Evolutionary conservation across 2,797 vertebrate species (phyloP).

Genomic region (Adrianichthys oophorus): DNA sequence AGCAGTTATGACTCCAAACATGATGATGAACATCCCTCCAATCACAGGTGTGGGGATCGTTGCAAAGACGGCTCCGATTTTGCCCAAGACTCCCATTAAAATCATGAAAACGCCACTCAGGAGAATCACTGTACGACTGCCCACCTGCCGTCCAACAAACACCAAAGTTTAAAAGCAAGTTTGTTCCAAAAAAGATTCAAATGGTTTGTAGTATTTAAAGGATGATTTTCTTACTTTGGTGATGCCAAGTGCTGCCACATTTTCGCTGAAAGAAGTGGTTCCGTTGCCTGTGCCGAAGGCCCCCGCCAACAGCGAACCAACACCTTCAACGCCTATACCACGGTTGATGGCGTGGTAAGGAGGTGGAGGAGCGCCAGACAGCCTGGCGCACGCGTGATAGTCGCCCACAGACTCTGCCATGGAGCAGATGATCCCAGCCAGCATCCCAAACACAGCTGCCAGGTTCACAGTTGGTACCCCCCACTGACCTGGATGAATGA

Average conservation of each 20-base stretch:
- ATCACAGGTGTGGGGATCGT: conserved; percentile 90
- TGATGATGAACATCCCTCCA: conserved; percentile 91
- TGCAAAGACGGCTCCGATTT: conserved; percentile 86
- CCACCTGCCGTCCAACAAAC: conserved; percentile 78
- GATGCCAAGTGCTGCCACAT: conserved; percentile 89
- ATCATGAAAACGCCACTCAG: conserved; percentile 84
- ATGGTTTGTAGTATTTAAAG: not conserved
- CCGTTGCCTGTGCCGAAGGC: conserved; percentile 92
- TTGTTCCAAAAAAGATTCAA: not conserved
- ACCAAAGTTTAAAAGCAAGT: not conserved
- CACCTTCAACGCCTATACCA: conserved; percentile 89
- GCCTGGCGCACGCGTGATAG: conserved; percentile 89
- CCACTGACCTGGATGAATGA: conserved; percentile 85
- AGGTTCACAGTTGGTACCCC: conserved; percentile 87
- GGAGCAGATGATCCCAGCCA: conserved; percentile 90
- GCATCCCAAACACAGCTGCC: conserved; percentile 88
- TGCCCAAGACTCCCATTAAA: conserved; percentile 86
- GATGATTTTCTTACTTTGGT: conserved; percentile 81
- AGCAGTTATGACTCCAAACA: conserved; percentile 89
- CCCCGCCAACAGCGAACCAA: conserved; percentile 89
- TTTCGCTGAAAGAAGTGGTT: conserved; percentile 93
- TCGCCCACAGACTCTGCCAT: conserved; percentile 94
- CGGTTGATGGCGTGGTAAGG: conserved; percentile 88
- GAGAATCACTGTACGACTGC: conserved; percentile 87
- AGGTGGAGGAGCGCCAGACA: conserved; percentile 87